Base-by-base conservation (phyloP, 2,797 vertebrate species). In the Somateria mollissima region DNA sequence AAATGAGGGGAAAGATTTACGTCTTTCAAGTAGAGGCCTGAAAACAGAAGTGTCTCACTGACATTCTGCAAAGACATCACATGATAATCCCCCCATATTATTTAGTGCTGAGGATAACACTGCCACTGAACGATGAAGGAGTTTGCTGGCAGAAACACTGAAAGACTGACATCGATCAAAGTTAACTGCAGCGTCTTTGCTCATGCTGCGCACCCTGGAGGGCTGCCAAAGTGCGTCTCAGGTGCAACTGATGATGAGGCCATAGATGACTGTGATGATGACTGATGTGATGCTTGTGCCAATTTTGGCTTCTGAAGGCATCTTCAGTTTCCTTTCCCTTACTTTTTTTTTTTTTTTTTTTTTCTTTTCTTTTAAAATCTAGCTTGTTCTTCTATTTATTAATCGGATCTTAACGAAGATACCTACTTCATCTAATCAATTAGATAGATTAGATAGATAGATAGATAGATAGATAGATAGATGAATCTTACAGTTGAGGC, bases 151-250 rank as follows among this genome's bases (percentile, higher is more conserved):
- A 97, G 94, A 93, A 96, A 96, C 91, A 87, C 80, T 94, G 94
- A 87, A 96, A 97, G 94, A 84, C 67, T 94, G 91, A 86, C 93
- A 97, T 97, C 49, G 7, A 45, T 96, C 95, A 97, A 62, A 39
- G 90, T 87, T 95, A 97, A 97, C 82, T 91, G 89, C 92, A 79
- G 83, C 3, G 6, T 95, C 90, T 95, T 77, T 79, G 53, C 91
- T 92, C 85, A 82, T 77, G 65, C 41, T 41, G 34, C 8, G 6
- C 71, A 78, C 60, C 75, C 90, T 95, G 84, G 72, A 90, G 90
- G 16, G 8, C 86, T 95, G 95, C 53, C 89, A 96, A 84, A 94
- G 69, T 82, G 74, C 56, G 64, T 82, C 93, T 93, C 91, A 82
- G 92, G 87, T 95, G 72, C 39, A 14, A 37, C 21, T 22, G 70